These are phyloP conservation scores for Chloebia gouldiae DNA, from an alignment of 2,113 vertebrate species.

Conservation along the genomic window DNA sequence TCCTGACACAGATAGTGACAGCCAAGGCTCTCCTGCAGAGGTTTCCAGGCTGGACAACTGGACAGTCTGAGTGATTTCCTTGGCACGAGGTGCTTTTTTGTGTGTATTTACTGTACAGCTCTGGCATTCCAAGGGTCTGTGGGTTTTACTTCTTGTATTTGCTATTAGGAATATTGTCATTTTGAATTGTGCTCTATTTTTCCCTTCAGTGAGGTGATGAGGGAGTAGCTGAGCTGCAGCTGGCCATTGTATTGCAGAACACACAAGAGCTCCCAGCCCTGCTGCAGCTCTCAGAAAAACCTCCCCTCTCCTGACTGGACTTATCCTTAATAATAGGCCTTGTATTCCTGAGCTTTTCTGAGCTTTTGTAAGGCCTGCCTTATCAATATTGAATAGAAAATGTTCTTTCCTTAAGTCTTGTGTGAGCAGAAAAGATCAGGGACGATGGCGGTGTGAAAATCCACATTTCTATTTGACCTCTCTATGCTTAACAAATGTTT, in stretches of 20 bases:
- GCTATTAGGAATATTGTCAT: neutral
- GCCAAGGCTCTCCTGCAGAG: neutral
- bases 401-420: neutral
- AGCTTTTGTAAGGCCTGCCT: neutral
- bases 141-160: neutral
- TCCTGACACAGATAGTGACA: neutral
- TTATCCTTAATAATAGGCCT: neutral
- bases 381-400: conserved; percentile 1
- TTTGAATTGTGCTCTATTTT: neutral
- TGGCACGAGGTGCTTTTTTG: neutral
- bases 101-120: neutral
- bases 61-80: neutral
- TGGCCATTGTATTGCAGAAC: neutral
- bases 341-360: neutral
- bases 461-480: conserved; percentile 16
- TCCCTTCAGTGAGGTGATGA: neutral
- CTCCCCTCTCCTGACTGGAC: neutral
- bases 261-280: neutral
- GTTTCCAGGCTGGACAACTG: neutral
- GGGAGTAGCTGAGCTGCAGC: neutral
- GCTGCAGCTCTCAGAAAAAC: neutral
- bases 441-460: neutral
- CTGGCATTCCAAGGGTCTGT: rapidly evolving
- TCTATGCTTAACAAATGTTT: neutral
- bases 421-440: neutral